Conservation (phyloP, 2,888 invertebrate species). For the Ectemnius continuus region DNA sequence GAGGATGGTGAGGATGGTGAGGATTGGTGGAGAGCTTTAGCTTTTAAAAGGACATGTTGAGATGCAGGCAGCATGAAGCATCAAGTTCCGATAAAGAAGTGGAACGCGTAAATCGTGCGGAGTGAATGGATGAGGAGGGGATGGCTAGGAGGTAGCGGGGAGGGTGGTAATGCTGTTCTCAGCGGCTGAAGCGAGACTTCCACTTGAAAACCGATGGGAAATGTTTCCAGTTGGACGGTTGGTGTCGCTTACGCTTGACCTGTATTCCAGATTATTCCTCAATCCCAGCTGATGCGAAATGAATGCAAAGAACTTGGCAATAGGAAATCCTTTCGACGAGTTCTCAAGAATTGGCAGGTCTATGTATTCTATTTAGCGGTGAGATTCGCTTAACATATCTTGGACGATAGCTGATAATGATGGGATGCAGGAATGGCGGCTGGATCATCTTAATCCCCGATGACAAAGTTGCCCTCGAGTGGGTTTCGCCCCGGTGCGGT, state of each 20-base stretch:
- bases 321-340: slow-evolving; percentile 10
- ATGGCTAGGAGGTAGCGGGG: neutral
- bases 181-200: slow-evolving; percentile 36
- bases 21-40: neutral
- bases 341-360: too few relatives aligned
- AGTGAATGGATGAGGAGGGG: neutral
- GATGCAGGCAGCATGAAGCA: slow-evolving; percentile 30
- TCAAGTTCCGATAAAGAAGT: slow-evolving; percentile 41
- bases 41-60: slow-evolving; percentile 36
- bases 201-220: slow-evolving; percentile 43
- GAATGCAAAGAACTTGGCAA: slow-evolving; percentile 10
- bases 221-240: slow-evolving; percentile 38
- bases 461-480: too few relatives aligned
- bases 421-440: too few relatives aligned
- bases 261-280: slow-evolving; percentile 49
- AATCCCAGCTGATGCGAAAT: slow-evolving; percentile 25
- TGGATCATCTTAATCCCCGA: too few relatives aligned
- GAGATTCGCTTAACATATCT: too few relatives aligned
- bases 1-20: neutral
- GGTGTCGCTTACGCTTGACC: slow-evolving; percentile 40
- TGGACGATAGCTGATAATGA: too few relatives aligned
- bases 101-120: slow-evolving; percentile 44
- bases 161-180: too few relatives aligned
- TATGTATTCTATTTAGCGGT: too few relatives aligned
- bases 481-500: too few relatives aligned